Evolutionary conservation across 2,888 invertebrate genomes (phyloP).

Genomic region (Ditylenchus weischeri): DNA sequence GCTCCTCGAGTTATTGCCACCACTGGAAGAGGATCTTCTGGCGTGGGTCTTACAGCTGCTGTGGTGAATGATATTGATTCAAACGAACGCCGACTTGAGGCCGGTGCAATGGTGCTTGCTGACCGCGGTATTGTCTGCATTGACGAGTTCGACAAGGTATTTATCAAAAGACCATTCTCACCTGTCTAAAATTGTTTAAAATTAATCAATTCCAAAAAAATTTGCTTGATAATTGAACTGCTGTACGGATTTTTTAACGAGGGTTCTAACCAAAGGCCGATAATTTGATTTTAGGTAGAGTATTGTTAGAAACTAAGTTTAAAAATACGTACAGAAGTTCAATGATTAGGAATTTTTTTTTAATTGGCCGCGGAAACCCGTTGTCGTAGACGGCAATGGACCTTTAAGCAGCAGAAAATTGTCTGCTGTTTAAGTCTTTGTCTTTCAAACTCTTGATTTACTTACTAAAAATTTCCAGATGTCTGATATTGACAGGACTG

Average conservation of each 20-base stretch:
- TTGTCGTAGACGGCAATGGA: too few relatives aligned
- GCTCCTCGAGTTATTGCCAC: slow-evolving; percentile 94
- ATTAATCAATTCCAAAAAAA: too few relatives aligned
- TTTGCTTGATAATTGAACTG: too few relatives aligned
- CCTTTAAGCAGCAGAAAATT: background rate
- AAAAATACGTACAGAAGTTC: too few relatives aligned
- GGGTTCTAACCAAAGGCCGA: too few relatives aligned
- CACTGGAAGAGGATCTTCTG: slow-evolving; percentile 94
- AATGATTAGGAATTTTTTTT: too few relatives aligned
- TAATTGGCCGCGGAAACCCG: too few relatives aligned
- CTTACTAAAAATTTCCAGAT: slow-evolving; percentile 70
- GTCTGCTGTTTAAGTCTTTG: background rate
- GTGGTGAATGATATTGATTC: slow-evolving; percentile 94
- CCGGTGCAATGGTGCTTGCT: slow-evolving; percentile 99
- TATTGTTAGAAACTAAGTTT: too few relatives aligned
- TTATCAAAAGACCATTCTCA: too few relatives aligned
- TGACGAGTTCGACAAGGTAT: slow-evolving; percentile 83
- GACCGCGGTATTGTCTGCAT: slow-evolving; percentile 94
- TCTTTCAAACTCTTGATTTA: background rate
- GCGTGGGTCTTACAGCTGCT: slow-evolving; percentile 96
- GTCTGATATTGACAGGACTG: slow-evolving; percentile 97
- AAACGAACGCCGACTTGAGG: slow-evolving; percentile 62
- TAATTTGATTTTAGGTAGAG: too few relatives aligned
- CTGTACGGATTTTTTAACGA: too few relatives aligned
- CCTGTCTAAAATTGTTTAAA: too few relatives aligned